Percentiles rank a stretch among this genome's conserved stretches.
These are phyloP conservation scores for Hirtodrosophila cameraria DNA, from an alignment of 2,888 invertebrate genomes.

Conservation along the genomic window DNA sequence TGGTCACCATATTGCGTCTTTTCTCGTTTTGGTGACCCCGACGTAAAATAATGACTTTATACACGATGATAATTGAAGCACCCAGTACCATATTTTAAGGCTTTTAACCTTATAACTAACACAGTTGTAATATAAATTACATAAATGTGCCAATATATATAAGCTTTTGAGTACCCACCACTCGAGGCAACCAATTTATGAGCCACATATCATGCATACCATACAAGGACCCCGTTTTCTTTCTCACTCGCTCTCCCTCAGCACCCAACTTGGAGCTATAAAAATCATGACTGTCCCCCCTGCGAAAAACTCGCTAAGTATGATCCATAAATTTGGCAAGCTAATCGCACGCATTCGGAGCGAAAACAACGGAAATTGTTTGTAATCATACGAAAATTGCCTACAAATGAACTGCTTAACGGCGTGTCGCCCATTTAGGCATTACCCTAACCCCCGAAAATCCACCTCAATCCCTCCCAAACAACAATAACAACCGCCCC, in stretches of 20 bases:
- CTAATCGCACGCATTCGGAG: conserved; percentile 62
- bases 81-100: no score
- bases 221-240: conserved; percentile 15
- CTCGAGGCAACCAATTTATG: conserved; percentile 24
- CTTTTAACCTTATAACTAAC: conserved; percentile 22
- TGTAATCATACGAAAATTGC: conserved; percentile 76
- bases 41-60: no score
- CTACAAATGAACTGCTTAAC: conserved; percentile 80
- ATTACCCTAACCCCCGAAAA: conserved; percentile 10
- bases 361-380: conserved; percentile 56
- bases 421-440: conserved; percentile 70
- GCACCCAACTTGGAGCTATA: conserved; percentile 44
- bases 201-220: conserved; percentile 33
- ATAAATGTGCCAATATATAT: conserved; percentile 34
- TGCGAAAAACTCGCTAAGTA: conserved; percentile 24
- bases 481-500: conserved; percentile 24
- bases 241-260: not conserved
- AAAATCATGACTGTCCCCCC: conserved; percentile 65
- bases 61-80: no score
- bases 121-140: conserved; percentile 58
- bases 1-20: no score
- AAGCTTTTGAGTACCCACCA: no score
- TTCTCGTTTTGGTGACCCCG: no score
- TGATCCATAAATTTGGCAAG: conserved; percentile 65
- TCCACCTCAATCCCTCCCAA: not conserved